A percentile compares a stretch with the other conserved stretches of the same genome.
Evolutionary conservation across 2,113 vertebrate species (phyloP).

Genomic region (Corythaeola cristata): DNA sequence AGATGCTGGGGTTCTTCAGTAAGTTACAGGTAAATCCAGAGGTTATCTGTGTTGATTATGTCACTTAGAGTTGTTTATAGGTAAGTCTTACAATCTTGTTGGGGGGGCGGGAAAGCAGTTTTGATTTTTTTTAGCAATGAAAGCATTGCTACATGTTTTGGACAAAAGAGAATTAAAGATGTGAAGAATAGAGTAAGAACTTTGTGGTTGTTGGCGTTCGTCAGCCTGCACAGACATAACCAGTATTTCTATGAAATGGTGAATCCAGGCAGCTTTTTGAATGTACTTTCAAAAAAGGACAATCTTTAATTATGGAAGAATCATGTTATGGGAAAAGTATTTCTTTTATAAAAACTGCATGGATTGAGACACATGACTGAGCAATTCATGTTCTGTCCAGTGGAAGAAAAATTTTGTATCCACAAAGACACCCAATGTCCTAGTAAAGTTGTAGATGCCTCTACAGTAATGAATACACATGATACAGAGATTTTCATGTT

Average conservation of each 20-base stretch:
- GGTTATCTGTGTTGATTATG: no score
- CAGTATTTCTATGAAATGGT: not conserved
- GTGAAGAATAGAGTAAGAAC: not conserved
- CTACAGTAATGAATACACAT: not conserved
- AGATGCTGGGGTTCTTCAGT: not conserved
- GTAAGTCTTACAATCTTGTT: not conserved
- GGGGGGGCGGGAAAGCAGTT: no score
- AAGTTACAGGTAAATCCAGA: not conserved
- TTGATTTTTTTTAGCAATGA: not conserved
- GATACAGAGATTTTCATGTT: not conserved
- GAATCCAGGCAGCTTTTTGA: not conserved
- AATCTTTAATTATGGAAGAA: not conserved
- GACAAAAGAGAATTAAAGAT: not conserved
- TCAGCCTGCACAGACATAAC: not conserved
- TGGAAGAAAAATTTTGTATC: not conserved
- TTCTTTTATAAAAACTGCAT: not conserved
- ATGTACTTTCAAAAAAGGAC: not conserved
- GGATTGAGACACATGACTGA: not conserved
- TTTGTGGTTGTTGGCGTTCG: not conserved
- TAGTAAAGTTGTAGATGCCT: not conserved
- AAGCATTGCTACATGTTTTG: not conserved
- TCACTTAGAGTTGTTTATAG: not conserved
- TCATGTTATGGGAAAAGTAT: not conserved
- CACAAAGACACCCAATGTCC: not conserved
- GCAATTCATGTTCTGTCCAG: not conserved